Evolutionary conservation across 1,140 invertebrate genomes (phyloP).

Genomic region (Euura lappo): DNA sequence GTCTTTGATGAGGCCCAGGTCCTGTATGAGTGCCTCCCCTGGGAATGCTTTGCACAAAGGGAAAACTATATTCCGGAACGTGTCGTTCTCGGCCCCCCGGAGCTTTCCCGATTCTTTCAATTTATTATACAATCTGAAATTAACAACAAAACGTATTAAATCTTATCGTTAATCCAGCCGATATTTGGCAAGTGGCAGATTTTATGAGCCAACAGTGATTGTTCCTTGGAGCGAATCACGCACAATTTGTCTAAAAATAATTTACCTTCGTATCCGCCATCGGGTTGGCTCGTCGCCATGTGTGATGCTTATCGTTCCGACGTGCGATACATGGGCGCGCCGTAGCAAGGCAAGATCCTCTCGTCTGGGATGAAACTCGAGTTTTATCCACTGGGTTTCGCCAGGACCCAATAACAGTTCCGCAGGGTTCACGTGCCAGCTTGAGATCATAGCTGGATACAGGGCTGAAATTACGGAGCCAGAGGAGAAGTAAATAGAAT

Average conservation of each 20-base stretch:
- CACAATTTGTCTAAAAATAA: slow-evolving; percentile 11
- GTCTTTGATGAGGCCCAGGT: slow-evolving; percentile 49
- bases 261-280: slow-evolving; percentile 52
- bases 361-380: slow-evolving; percentile 52
- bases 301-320: slow-evolving; percentile 52
- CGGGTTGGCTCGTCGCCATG: slow-evolving; percentile 57
- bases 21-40: slow-evolving; percentile 43
- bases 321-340: slow-evolving; percentile 45
- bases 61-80: slow-evolving; percentile 48
- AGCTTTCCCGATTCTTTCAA: slow-evolving; percentile 46
- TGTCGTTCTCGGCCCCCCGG: slow-evolving; percentile 41
- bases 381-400: slow-evolving; percentile 41
- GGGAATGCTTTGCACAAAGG: slow-evolving; percentile 51
- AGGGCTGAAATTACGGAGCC: slow-evolving; percentile 39
- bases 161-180: too few species aligned
- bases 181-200: too few species aligned
- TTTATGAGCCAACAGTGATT: too few species aligned
- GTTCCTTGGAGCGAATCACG: too few species aligned
- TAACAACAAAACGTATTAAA: neutral
- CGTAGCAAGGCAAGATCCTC: slow-evolving; percentile 45
- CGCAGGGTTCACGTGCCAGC: slow-evolving; percentile 51
- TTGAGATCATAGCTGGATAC: slow-evolving; percentile 48
- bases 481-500: too few species aligned
- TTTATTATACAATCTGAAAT: slow-evolving; percentile 51
- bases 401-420: slow-evolving; percentile 50